These are phyloP conservation scores for Aspiorhynchus laticeps DNA, from an alignment of 2,113 vertebrate species.

Conservation along the genomic window DNA sequence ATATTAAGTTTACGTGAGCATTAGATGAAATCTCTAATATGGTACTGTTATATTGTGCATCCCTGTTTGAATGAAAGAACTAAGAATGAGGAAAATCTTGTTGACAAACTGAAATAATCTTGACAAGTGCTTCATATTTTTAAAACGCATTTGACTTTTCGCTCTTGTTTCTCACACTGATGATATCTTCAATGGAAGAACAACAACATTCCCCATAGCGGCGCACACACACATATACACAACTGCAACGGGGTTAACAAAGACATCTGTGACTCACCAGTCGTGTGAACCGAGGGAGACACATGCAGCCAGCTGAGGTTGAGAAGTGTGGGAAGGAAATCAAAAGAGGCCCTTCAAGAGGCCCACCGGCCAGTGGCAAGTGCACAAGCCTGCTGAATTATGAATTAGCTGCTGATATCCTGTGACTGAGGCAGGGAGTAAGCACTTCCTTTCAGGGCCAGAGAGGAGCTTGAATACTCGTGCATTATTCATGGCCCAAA, in stretches of 20 bases:
- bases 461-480: slow-evolving; percentile 96
- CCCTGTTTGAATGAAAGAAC: neutral
- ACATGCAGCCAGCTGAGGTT: slow-evolving; percentile 68
- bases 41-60: neutral
- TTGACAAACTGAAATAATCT: neutral
- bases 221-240: slow-evolving; percentile 29
- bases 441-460: slow-evolving; percentile 98
- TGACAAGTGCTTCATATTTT: neutral
- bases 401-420: slow-evolving; percentile 99
- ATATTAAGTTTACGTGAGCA: neutral
- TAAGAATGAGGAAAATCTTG: neutral
- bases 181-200: neutral
- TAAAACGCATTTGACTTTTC: neutral
- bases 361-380: slow-evolving; percentile 71
- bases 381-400: slow-evolving; percentile 99
- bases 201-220: neutral
- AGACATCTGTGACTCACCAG: slow-evolving; percentile 58
- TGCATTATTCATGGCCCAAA: slow-evolving; percentile 98
- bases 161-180: neutral
- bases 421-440: slow-evolving; percentile 93
- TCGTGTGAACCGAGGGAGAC: slow-evolving; percentile 60
- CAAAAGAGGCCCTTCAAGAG: slow-evolving; percentile 74
- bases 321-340: slow-evolving; percentile 83
- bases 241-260: slow-evolving; percentile 47
- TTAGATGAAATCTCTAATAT: neutral